Conservation (phyloP, 1,140 invertebrate genomes). For the Eupristina koningsbergeri region DNA sequence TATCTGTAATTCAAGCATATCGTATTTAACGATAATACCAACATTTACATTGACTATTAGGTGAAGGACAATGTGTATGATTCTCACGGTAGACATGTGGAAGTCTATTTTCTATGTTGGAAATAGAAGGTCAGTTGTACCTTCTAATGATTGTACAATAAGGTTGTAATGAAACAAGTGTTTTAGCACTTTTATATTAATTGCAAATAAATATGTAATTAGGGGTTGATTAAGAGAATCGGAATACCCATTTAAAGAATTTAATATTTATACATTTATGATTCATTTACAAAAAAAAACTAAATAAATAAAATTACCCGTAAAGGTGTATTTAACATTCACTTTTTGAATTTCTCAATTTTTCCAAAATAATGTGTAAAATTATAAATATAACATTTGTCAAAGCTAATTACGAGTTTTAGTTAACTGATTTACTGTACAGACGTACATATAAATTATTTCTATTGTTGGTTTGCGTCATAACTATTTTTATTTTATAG, state of each 20-base stretch:
- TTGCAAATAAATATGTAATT: background rate
- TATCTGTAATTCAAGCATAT: background rate
- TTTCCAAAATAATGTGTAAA: too few relatives aligned
- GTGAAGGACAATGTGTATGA: slow-evolving; percentile 50
- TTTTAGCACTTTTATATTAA: background rate
- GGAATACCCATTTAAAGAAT: background rate
- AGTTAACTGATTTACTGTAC: too few relatives aligned
- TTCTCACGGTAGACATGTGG: slow-evolving; percentile 50
- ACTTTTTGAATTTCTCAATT: too few relatives aligned
- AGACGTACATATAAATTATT: too few relatives aligned
- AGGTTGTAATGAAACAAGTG: slow-evolving; percentile 19
- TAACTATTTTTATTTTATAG: too few relatives aligned
- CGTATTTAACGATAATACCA: slow-evolving; percentile 32
- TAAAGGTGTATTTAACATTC: too few relatives aligned
- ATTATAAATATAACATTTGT: too few relatives aligned
- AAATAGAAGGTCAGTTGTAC: slow-evolving; percentile 47
- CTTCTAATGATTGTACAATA: slow-evolving; percentile 44
- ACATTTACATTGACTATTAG: slow-evolving; percentile 42
- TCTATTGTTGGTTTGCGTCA: too few relatives aligned
- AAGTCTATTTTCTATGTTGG: slow-evolving; percentile 48
- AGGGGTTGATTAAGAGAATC: background rate
- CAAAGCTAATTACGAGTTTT: too few relatives aligned
- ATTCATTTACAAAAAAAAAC: too few relatives aligned
- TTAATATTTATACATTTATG: background rate
- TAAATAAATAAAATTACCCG: too few relatives aligned